Conservation (phyloP, 2,888 invertebrate species). For the Anaspis maculata region DNA sequence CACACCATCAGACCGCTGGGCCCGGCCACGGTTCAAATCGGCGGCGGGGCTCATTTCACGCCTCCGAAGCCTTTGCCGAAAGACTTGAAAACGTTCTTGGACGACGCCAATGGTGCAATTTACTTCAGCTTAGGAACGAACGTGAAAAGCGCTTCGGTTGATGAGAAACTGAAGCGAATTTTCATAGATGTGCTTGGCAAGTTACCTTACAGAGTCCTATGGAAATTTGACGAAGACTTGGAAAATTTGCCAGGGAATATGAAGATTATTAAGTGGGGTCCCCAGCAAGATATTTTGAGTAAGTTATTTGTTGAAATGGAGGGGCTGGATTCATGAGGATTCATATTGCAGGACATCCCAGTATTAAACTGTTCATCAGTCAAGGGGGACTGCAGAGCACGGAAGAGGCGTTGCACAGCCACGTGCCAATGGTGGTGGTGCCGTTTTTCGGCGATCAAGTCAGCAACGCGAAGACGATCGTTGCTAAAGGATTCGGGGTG, state of each 20-base stretch:
- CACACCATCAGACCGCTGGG: slow-evolving; percentile 22
- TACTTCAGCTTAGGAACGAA: slow-evolving; percentile 17
- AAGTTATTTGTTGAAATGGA: too few relatives aligned
- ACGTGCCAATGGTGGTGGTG: too few relatives aligned
- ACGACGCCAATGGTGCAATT: slow-evolving; percentile 6
- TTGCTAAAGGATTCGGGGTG: slow-evolving; percentile 32
- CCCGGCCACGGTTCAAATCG: slow-evolving; percentile 25
- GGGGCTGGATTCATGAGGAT: too few relatives aligned
- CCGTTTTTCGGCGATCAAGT: too few relatives aligned
- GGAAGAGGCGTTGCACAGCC: too few relatives aligned
- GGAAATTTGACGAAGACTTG: slow-evolving; percentile 12
- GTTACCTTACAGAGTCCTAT: slow-evolving; percentile 13
- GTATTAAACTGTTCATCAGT: not conserved
- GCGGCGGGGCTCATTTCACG: slow-evolving; percentile 20
- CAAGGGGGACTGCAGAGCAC: too few relatives aligned
- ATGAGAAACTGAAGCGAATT: slow-evolving; percentile 2
- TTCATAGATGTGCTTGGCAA: slow-evolving; percentile 9
- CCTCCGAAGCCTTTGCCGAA: slow-evolving; percentile 4
- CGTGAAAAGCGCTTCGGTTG: slow-evolving; percentile 11
- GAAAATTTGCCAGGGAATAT: slow-evolving; percentile 10
- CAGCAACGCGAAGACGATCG: too few relatives aligned
- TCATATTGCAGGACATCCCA: too few relatives aligned
- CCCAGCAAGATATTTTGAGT: slow-evolving; percentile 6
- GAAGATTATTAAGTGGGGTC: slow-evolving; percentile 12
- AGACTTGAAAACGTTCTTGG: slow-evolving; percentile 9